Evolutionary conservation across 1,140 invertebrate species (phyloP), one percentile per base, ranked within the genome.

Genomic region (Saccostrea glomerata): DNA sequence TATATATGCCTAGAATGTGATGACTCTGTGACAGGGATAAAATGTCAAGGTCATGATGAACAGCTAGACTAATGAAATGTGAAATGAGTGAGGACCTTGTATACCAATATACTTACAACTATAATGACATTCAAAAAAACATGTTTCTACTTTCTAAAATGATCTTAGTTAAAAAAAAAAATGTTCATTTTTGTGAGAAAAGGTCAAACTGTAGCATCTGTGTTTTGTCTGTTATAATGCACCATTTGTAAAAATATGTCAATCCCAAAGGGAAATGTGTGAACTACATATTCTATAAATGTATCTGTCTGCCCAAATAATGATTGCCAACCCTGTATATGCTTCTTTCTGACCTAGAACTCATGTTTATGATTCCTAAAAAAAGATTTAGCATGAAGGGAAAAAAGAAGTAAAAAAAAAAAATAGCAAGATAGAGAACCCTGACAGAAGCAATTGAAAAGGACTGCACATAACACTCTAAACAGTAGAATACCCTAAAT

Each of bases 161-260:
- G 47, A 47, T 47, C 47, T 9, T 6, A 47, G 47, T 3, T 47
- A 47, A 2, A 47, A 47, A 47, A 7, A 47, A 47, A 47, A 7
- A 7, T 47, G 47, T 20, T 63, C 58, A 63, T 20, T 17, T 63
- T 63, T 63, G 58, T 63, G 58, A 17, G 58, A 63, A 63, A 63
- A 63, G n/a, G 17, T 63, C 58, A 63, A 63, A 63, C n/a, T 63
- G n/a, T 63, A 63, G 58, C 58, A 63, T 63, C 58, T 63, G 58
- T 17, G 17, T 63, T 63, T 20, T 63, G n/a, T 63, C 58, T 63
- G 58, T n/a, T n/a, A 63, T n/a, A 63, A 63, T 20, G 58, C n/a
- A 20, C 5, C 17, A 63, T 63, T 63, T 63, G 58, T 63, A 17
- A 63, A 60, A 63, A 63, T 63, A 63, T n/a, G n/a, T 63, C 58